Base-by-base conservation (phyloP, 2,888 invertebrate species). In the Strigamia crassipes region DNA sequence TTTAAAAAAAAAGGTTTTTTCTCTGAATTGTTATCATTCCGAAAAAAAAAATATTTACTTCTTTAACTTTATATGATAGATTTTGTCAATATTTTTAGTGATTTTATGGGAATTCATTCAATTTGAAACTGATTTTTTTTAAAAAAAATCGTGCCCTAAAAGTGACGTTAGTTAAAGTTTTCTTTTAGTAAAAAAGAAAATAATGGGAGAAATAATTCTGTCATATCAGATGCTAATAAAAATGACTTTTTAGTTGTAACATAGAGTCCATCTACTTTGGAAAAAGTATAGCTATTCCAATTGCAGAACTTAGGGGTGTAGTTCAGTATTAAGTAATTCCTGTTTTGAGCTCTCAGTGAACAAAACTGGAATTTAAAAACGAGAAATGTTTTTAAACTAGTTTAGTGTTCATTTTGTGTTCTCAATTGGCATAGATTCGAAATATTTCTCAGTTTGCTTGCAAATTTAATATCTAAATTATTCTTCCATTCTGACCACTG, bases 191-290 rank as follows among this genome's bases (percentile, higher is more conserved):
- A 6, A 73, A 66, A 56, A 1, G 73, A 73, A 73, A 73, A 61
- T 23, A 61, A 61, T 21, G n/a, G 61, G 18, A 23, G 21, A 46
- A 46, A 46, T 56, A 18, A 6, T 73, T 73, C 73, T 73, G 73
- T 73, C 73, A 73, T 73, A 73, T 73, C 73, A 73, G 56, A 56
- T 6, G 56, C 56, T 56, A 56, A n/a, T 1, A n/a, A 56, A 18
- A 56, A 18, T 56, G 56, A 18, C 1, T 21, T 56, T 56, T 56
- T 56, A 56, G 56, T 56, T 56, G 18, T 56, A 56, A 18, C 56
- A 9, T 56, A 56, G 56, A 1, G 1, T 56, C 56, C 18, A 56
- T 56, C 2, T 18, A 18, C 56, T 18, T 56, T 18, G 56, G 18
- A 56, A 56, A 56, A 51, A 56, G 8, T 56, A 21, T 56, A 56